Percentiles rank a stretch among this genome's conserved stretches.
Conservation (phyloP, 2,797 vertebrate genomes). For the Sebastes cheni region DNA sequence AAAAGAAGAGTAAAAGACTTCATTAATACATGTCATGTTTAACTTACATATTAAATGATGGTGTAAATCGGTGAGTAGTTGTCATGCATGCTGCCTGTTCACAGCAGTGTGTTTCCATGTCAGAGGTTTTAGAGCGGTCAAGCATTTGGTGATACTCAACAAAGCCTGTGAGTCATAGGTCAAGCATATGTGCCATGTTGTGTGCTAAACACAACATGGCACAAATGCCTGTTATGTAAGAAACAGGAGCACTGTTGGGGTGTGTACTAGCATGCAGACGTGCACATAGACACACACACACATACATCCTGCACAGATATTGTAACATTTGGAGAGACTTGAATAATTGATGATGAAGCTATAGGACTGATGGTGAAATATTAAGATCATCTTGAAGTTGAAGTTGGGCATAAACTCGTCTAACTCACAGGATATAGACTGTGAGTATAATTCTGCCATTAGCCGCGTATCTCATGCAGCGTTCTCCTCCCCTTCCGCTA, state of each 20-base stretch:
- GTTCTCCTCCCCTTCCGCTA: neutral
- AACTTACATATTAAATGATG: neutral
- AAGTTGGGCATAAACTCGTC: neutral
- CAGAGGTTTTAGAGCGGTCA: slow-evolving; percentile 27
- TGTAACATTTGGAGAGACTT: slow-evolving; percentile 5
- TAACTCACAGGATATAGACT: neutral
- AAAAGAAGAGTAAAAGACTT: neutral
- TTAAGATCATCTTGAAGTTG: neutral
- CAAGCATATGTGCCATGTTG: neutral
- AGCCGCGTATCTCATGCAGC: fast-evolving
- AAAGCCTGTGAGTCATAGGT: slow-evolving; percentile 18
- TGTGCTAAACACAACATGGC: neutral
- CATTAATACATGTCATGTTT: neutral
- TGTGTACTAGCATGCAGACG: neutral
- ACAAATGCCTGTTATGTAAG: slow-evolving; percentile 37
- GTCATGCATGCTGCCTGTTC: neutral
- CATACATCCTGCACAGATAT: slow-evolving; percentile 3
- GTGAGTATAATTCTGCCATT: neutral
- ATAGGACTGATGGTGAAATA: neutral
- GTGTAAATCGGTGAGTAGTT: slow-evolving; percentile 9
- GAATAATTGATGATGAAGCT: neutral
- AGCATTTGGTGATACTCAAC: slow-evolving; percentile 24
- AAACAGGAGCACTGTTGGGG: slow-evolving; percentile 17
- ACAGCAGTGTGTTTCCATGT: slow-evolving; percentile 9
- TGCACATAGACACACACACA: neutral